Conservation (phyloP, 2,113 vertebrate species). For the Malurus melanocephalus region DNA sequence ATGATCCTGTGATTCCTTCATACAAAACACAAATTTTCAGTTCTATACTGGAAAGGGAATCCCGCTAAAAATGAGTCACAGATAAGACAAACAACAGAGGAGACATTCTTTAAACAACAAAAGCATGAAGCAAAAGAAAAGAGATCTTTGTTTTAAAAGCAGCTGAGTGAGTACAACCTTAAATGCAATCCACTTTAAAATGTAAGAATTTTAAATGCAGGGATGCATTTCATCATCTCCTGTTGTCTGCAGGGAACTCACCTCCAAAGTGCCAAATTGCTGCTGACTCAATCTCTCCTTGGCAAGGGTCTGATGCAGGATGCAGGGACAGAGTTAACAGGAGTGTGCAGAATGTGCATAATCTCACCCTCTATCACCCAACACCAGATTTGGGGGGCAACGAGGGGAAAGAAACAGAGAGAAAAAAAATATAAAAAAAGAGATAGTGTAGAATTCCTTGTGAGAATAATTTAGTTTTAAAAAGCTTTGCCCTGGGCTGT, state of each 20-base stretch:
- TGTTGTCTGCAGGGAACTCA: neutral
- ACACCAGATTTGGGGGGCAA: neutral
- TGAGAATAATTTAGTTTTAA: neutral
- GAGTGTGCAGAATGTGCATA: fast-evolving
- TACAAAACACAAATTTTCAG: neutral
- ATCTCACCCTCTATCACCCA: neutral
- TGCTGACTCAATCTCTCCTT: neutral
- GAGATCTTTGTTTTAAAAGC: neutral
- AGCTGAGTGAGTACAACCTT: neutral
- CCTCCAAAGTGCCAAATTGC: neutral
- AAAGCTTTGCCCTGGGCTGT: neutral
- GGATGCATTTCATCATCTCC: neutral
- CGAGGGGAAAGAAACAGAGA: neutral
- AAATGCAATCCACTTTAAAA: neutral
- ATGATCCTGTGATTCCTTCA: neutral
- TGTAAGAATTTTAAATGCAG: neutral
- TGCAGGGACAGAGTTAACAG: neutral
- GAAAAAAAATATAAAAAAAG: too few relatives aligned
- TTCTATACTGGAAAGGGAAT: neutral
- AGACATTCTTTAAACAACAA: neutral
- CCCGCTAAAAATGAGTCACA: neutral
- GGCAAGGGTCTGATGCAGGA: neutral
- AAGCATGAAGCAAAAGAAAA: neutral
- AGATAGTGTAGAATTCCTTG: neutral
- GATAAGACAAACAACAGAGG: neutral